phyloP scores from a whole-genome alignment of 2,888 invertebrate genomes.

The Orthonevra nobilis region DNA sequence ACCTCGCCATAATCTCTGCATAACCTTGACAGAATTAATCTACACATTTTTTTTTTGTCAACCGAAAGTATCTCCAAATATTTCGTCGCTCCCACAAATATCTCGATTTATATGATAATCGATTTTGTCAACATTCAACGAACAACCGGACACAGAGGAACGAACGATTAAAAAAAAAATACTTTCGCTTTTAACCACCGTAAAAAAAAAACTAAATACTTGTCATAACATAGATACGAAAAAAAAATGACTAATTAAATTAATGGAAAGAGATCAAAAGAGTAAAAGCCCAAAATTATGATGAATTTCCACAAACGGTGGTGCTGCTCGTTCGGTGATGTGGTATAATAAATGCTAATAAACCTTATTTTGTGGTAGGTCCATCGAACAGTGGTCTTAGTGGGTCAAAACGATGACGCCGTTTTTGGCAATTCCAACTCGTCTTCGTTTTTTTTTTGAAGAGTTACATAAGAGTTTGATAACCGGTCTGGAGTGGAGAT shows the following conservation, averaged over 20 bases:
- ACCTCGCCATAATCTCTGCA: constrained; percentile 22
- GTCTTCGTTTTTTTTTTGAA: background rate
- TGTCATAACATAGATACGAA: background rate
- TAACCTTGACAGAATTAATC: constrained; percentile 47
- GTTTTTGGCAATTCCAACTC: constrained; percentile 21
- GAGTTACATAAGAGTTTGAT: constrained; percentile 16
- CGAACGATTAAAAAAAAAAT: background rate
- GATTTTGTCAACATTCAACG: constrained; percentile 23
- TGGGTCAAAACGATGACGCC: constrained; percentile 42
- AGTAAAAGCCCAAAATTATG: constrained; percentile 1
- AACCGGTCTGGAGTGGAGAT: constrained; percentile 29
- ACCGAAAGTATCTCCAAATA: constrained; percentile 3
- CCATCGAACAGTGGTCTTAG: constrained; percentile 1
- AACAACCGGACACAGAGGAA: constrained; percentile 2
- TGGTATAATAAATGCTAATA: constrained; percentile 35
- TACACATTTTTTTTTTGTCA: constrained; percentile 2
- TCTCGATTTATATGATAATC: constrained; percentile 37
- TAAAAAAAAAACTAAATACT: background rate
- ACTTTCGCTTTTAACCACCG: constrained; percentile 45
- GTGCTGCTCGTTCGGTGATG: no score
- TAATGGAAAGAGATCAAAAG: constrained; percentile 48
- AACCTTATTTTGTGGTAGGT: constrained; percentile 9
- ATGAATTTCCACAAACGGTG: background rate
- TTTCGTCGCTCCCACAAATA: constrained; percentile 2
- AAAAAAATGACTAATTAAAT: constrained; percentile 19